Percentiles rank a stretch among this genome's conserved stretches.
Conservation (phyloP, 2,797 vertebrate genomes). For the Lates japonicus region DNA sequence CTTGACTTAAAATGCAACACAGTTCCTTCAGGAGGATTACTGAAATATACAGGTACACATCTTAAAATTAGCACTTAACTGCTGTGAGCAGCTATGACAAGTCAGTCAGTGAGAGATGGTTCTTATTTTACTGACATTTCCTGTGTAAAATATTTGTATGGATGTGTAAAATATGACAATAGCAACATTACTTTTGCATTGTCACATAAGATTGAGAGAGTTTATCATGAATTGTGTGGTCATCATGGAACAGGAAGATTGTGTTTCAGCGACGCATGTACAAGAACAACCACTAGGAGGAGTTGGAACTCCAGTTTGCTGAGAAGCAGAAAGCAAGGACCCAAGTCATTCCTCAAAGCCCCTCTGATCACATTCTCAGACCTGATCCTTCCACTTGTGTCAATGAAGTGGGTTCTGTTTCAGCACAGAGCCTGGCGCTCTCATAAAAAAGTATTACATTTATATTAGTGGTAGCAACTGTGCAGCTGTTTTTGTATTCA, state of each 20-base stretch:
- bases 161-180: background rate
- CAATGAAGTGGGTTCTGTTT: constrained; percentile 27
- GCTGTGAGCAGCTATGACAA: background rate
- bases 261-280: background rate
- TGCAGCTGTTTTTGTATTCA: constrained; percentile 33
- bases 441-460: background rate
- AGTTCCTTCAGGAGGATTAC: background rate
- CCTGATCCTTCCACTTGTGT: background rate
- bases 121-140: background rate
- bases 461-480: constrained; percentile 34
- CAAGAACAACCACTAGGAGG: constrained; percentile 55
- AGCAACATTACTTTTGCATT: background rate
- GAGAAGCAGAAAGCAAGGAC: background rate
- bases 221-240: background rate
- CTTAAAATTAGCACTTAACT: background rate
- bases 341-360: background rate
- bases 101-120: background rate
- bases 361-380: background rate
- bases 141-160: background rate
- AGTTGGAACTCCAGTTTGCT: constrained; percentile 27
- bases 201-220: background rate
- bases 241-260: background rate
- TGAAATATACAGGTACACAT: background rate
- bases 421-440: constrained; percentile 48
- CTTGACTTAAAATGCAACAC: background rate